These are phyloP conservation scores for Brachymystax lenok DNA, from an alignment of 2,797 vertebrate genomes.

Conservation along the genomic window DNA sequence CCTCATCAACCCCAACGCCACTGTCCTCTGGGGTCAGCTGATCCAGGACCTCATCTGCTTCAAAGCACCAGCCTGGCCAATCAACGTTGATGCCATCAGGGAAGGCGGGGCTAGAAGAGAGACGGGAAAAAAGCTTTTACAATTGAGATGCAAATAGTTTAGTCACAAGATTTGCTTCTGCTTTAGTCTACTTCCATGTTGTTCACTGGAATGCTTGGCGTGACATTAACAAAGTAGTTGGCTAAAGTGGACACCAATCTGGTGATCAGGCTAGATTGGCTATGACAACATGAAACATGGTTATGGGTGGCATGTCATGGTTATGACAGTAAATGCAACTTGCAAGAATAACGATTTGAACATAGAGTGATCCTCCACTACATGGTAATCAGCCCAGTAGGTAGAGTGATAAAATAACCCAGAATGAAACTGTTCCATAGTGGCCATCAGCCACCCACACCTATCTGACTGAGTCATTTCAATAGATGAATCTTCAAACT, in stretches of 20 bases:
- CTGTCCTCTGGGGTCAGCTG: slow-evolving; percentile 37
- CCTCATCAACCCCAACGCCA: slow-evolving; percentile 8
- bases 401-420: not conserved
- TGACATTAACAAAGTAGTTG: not conserved
- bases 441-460: slow-evolving; percentile 4
- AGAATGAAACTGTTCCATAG: not conserved
- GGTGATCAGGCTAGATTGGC: not conserved
- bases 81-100: slow-evolving; percentile 69
- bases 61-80: slow-evolving; percentile 77
- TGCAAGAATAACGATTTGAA: slow-evolving; percentile 15
- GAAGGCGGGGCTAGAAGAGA: slow-evolving; percentile 46
- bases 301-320: not conserved
- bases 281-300: not conserved
- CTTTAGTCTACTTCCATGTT: no score
- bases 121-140: slow-evolving; percentile 29
- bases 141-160: not conserved
- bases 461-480: not conserved
- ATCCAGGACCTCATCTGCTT: slow-evolving; percentile 69
- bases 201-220: not conserved
- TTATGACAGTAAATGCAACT: not conserved
- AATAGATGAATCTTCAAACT: not conserved
- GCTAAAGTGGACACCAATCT: not conserved
- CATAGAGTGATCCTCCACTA: not conserved
- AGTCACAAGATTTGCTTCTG: not conserved
- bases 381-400: not conserved